Conservation (phyloP, 2,113 vertebrate genomes). For the Falco punctatus region DNA sequence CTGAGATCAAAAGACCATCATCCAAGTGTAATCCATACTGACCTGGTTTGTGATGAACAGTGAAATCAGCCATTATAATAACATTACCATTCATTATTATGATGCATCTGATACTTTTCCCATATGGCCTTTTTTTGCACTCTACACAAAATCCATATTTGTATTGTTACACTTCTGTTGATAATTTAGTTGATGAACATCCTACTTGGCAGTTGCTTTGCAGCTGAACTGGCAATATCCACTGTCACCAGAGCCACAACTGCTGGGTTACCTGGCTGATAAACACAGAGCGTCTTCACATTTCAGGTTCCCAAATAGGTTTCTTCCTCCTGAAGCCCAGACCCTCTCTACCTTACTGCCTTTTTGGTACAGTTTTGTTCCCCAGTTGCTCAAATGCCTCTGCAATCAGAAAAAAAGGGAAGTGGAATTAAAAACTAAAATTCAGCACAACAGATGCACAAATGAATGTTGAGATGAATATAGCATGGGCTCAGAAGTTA, state of each 20-base stretch:
- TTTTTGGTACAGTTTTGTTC: constrained; percentile 22
- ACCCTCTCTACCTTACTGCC: neutral
- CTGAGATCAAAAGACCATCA: constrained; percentile 20
- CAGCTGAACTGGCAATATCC: neutral
- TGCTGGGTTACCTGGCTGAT: neutral
- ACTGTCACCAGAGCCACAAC: neutral
- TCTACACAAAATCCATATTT: neutral
- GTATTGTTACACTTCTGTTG: neutral
- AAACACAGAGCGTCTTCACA: neutral
- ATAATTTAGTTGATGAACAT: neutral
- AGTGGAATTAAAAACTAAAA: neutral
- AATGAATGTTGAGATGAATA: constrained; percentile 55
- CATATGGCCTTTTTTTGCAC: neutral
- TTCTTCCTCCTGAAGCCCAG: neutral
- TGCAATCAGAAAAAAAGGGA: neutral
- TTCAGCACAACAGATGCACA: constrained; percentile 58
- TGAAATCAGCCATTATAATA: neutral
- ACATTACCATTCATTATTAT: neutral
- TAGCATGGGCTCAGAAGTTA: constrained; percentile 44
- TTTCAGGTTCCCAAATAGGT: neutral
- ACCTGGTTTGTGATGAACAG: neutral
- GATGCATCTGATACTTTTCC: neutral
- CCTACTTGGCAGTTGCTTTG: neutral
- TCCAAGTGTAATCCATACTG: neutral
- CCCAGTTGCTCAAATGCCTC: constrained; percentile 30